Evolutionary conservation across 1,140 invertebrate species (phyloP).

Genomic region (Chrysomallon squamiferum): DNA sequence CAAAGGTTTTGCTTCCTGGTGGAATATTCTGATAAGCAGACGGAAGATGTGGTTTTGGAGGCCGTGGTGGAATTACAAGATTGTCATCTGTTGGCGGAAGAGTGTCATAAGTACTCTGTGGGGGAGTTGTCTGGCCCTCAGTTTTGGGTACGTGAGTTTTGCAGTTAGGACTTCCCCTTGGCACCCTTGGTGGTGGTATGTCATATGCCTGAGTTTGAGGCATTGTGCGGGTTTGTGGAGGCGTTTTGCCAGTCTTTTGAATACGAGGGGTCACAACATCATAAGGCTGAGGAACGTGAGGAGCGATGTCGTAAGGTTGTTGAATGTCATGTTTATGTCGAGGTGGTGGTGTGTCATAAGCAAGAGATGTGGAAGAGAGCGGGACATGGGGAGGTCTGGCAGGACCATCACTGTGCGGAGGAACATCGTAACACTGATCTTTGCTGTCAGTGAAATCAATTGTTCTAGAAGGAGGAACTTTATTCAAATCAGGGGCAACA

Average conservation of each 20-base stretch:
- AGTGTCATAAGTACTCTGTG: too few species aligned
- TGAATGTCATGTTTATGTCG: too few species aligned
- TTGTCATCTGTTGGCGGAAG: too few species aligned
- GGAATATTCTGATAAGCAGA: constrained; percentile 2
- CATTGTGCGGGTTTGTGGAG: constrained; percentile 6
- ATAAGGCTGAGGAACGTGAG: too few species aligned
- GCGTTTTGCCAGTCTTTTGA: constrained; percentile 2
- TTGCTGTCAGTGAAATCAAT: neutral
- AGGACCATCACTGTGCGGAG: constrained; percentile 1
- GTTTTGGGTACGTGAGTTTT: neutral
- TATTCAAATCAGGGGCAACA: constrained; percentile 12
- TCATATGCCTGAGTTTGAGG: constrained; percentile 4
- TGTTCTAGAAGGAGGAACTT: constrained; percentile 11
- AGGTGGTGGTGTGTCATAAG: neutral
- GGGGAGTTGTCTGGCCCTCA: too few species aligned
- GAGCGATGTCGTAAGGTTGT: too few species aligned
- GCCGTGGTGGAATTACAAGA: neutral
- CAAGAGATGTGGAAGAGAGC: neutral
- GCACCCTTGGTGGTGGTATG: neutral
- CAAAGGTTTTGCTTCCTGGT: neutral
- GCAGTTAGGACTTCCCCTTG: neutral
- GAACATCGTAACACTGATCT: neutral
- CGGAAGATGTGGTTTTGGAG: constrained; percentile 1
- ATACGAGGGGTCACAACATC: too few species aligned
- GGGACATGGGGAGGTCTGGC: neutral